These are phyloP conservation scores for Papilio elwesi DNA, from an alignment of 2,888 invertebrate species.

Conservation along the genomic window DNA sequence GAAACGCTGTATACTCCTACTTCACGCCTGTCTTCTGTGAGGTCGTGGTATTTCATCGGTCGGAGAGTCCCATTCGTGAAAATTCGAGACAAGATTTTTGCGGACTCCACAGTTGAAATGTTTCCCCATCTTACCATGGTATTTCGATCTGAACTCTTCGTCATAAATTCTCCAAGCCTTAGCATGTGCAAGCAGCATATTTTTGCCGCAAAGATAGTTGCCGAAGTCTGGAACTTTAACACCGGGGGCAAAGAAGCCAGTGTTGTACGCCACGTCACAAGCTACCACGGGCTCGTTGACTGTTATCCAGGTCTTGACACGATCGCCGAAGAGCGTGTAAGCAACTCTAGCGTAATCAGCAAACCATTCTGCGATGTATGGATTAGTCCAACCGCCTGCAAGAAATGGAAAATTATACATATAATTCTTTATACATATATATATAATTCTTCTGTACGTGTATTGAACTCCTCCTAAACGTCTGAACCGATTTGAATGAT, in stretches of 20 bases:
- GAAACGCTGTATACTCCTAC: too few species aligned
- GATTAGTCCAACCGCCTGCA: constrained; percentile 86
- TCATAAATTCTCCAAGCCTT: constrained; percentile 84
- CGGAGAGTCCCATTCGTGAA: too few species aligned
- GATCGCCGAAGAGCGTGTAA: constrained; percentile 81
- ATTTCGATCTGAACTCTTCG: constrained; percentile 72
- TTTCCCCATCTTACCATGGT: constrained; percentile 64
- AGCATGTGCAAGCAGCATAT: constrained; percentile 87
- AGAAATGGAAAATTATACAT: constrained; percentile 1
- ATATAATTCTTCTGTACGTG: too few species aligned
- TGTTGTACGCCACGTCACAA: constrained; percentile 67
- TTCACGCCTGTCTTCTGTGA: too few species aligned
- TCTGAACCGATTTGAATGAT: too few species aligned
- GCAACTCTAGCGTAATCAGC: constrained; percentile 83
- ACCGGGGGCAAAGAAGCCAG: constrained; percentile 64
- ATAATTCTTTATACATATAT: too few species aligned
- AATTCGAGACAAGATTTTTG: too few species aligned
- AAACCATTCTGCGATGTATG: constrained; percentile 83
- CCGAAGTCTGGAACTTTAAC: constrained; percentile 66
- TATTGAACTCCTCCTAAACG: too few species aligned
- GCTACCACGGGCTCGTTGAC: constrained; percentile 86
- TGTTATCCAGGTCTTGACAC: constrained; percentile 87
- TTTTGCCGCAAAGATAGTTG: constrained; percentile 85
- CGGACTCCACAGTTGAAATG: too few species aligned
- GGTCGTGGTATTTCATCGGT: too few species aligned